Percentiles rank a stretch among this genome's conserved stretches.
These are phyloP conservation scores for Pollicipes pollicipes DNA, from an alignment of 1,140 invertebrate genomes.

Conservation along the genomic window DNA sequence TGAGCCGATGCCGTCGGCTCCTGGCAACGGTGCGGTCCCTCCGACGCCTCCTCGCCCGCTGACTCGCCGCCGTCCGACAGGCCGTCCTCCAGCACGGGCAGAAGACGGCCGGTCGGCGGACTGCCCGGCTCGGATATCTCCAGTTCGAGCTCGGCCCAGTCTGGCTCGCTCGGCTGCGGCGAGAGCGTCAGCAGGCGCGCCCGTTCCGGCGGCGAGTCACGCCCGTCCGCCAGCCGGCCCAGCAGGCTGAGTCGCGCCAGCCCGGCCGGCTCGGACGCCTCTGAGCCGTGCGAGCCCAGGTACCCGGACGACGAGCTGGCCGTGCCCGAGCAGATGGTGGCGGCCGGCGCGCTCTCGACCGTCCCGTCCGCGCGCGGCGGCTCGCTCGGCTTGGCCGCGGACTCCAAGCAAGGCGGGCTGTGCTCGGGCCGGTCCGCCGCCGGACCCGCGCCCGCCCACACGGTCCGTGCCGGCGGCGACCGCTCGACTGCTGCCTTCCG, in stretches of 20 bases:
- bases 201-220: background rate
- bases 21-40: no score
- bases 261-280: conserved; percentile 17
- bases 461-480: no score
- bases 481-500: no score
- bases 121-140: background rate
- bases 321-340: background rate
- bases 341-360: background rate
- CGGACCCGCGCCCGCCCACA: no score
- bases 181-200: background rate
- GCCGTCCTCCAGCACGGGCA: conserved; percentile 33
- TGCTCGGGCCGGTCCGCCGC: background rate
- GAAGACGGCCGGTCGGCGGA: conserved; percentile 21
- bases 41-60: background rate
- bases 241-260: background rate
- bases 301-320: background rate
- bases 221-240: background rate
- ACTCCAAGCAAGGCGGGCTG: background rate
- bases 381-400: background rate
- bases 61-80: conserved; percentile 22
- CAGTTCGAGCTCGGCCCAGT: background rate
- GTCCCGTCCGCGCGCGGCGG: background rate
- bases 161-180: background rate
- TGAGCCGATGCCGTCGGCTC: no score
- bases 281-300: conserved; percentile 17